These are phyloP conservation scores for Eupelmus urozonus DNA, from an alignment of 2,888 invertebrate species.

Conservation along the genomic window DNA sequence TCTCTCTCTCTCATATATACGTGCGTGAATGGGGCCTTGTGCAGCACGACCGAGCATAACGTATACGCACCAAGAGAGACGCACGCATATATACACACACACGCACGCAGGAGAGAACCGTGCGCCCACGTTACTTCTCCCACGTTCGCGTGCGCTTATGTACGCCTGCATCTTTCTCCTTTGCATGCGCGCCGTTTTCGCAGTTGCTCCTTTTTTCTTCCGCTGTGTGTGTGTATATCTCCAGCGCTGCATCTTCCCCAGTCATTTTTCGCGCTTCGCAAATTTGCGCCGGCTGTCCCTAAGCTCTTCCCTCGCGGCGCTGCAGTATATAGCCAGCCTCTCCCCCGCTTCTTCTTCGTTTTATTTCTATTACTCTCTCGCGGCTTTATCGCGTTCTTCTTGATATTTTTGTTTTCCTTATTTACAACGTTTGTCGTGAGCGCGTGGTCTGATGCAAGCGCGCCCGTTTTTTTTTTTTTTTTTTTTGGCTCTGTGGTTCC, in stretches of 20 bases:
- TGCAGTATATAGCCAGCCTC: constrained; percentile 21
- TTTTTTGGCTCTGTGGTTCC: constrained; percentile 3
- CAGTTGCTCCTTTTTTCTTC: constrained; percentile 4
- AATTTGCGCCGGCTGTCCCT: constrained; percentile 1
- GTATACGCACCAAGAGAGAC: background rate
- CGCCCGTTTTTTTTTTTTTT: background rate
- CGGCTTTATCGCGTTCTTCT: background rate
- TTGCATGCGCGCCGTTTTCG: constrained; percentile 10
- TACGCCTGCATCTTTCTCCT: background rate
- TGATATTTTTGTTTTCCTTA: background rate
- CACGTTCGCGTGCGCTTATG: background rate
- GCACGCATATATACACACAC: constrained; percentile 1
- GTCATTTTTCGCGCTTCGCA: constrained; percentile 9
- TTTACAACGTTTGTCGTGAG: background rate
- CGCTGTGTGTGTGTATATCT: background rate
- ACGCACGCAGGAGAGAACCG: background rate
- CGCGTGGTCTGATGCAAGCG: background rate
- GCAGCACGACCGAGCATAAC: background rate
- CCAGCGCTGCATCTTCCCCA: background rate
- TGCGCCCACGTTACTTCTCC: background rate
- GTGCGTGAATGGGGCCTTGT: constrained; percentile 4
- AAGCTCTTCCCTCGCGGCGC: background rate
- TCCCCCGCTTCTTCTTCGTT: background rate
- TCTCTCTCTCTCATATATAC: too few relatives aligned
- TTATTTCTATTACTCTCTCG: constrained; percentile 4